Percentiles rank a stretch among this genome's conserved stretches.
phyloP scores from a whole-genome alignment of 2,797 vertebrate species.

The Melanotaenia parkinsoni region DNA sequence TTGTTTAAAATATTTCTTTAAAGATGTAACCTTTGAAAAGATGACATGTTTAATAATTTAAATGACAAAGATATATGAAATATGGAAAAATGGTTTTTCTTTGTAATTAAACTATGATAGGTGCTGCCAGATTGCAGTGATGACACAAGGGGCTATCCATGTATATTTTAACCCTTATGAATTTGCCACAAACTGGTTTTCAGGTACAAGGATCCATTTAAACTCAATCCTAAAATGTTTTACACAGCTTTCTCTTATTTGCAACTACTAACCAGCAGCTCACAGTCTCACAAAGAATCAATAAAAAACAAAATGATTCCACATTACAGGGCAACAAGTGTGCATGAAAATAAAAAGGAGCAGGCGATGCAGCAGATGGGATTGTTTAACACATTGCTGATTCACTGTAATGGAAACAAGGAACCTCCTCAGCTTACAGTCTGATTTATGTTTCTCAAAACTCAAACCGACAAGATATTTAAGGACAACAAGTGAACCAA shows the following conservation, averaged over 20 bases:
- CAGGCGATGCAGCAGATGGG: constrained; percentile 58
- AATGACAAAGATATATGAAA: background rate
- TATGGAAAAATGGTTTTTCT: background rate
- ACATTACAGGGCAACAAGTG: constrained; percentile 27
- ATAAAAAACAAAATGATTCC: constrained; percentile 45
- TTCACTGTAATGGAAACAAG: constrained; percentile 61
- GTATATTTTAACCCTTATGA: constrained; percentile 21
- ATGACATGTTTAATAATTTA: background rate
- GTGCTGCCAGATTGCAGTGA: constrained; percentile 44
- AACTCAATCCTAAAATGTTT: constrained; percentile 1
- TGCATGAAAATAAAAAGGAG: constrained; percentile 46
- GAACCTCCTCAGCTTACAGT: constrained; percentile 45
- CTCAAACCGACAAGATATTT: constrained; percentile 63
- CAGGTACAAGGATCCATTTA: background rate
- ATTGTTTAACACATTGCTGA: constrained; percentile 64
- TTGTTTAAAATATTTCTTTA: background rate
- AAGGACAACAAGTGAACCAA: constrained; percentile 16
- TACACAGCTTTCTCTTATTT: constrained; percentile 5
- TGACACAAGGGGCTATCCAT: constrained; percentile 29
- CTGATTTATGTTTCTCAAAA: constrained; percentile 71
- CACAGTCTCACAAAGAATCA: constrained; percentile 32
- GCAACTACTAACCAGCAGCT: constrained; percentile 13
- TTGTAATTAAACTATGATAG: constrained; percentile 47
- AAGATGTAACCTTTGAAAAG: background rate
- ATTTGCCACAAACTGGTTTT: background rate